A percentile compares a stretch with the other conserved stretches of the same genome.
These are phyloP conservation scores for Drosophila atroscutellata DNA, from an alignment of 2,888 invertebrate species.

Conservation along the genomic window DNA sequence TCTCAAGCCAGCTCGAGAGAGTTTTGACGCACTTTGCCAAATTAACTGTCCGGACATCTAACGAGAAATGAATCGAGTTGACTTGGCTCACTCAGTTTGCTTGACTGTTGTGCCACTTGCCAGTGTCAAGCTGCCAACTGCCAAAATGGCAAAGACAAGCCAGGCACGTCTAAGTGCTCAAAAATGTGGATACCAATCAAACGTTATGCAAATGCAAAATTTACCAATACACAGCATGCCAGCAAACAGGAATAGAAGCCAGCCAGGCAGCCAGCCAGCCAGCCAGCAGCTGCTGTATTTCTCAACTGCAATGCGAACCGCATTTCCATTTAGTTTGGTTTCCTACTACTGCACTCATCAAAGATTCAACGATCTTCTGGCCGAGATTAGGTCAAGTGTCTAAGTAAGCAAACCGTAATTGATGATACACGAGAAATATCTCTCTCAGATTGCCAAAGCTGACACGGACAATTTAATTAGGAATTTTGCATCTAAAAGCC, in stretches of 20 bases:
- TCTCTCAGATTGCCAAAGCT: constrained; percentile 15
- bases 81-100: constrained; percentile 19
- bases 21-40: constrained; percentile 63
- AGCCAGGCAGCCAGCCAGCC: too few relatives aligned
- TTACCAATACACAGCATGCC: constrained; percentile 58
- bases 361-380: constrained; percentile 60
- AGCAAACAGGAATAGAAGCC: neutral
- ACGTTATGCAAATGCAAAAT: constrained; percentile 78
- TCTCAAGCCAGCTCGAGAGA: neutral
- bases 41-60: constrained; percentile 54
- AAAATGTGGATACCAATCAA: constrained; percentile 62
- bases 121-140: constrained; percentile 43
- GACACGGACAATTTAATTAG: constrained; percentile 49
- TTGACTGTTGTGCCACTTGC: constrained; percentile 45
- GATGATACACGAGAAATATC: constrained; percentile 30
- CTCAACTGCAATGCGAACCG: constrained; percentile 53
- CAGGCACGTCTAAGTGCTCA: constrained; percentile 43
- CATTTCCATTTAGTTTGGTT: constrained; percentile 72
- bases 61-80: constrained; percentile 25
- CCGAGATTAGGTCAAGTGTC: constrained; percentile 44
- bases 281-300: constrained; percentile 46
- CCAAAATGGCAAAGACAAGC: constrained; percentile 23
- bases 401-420: constrained; percentile 58
- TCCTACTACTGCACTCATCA: constrained; percentile 50
- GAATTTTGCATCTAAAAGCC: constrained; percentile 35